Percentiles rank a stretch among this genome's conserved stretches.
These are phyloP conservation scores for Lycophotia porphyrea DNA, from an alignment of 2,888 invertebrate genomes.

Conservation along the genomic window DNA sequence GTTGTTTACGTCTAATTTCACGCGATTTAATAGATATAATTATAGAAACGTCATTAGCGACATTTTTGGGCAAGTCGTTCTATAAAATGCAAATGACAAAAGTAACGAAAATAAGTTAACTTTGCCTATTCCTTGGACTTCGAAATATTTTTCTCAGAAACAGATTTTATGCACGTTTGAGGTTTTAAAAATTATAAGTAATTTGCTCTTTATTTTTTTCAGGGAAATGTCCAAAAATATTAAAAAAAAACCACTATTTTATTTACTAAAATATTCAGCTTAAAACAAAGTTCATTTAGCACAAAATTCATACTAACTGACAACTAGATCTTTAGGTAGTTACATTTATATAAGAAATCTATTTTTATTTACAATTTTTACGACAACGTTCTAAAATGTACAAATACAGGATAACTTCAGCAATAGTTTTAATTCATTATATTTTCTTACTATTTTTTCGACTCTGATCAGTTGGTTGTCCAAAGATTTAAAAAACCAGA, in stretches of 20 bases:
- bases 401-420: slow-evolving; percentile 57
- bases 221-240: slow-evolving; percentile 29
- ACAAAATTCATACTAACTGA: slow-evolving; percentile 63
- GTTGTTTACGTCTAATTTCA: neutral
- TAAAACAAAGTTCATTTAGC: slow-evolving; percentile 51
- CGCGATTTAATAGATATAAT: neutral
- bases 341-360: slow-evolving; percentile 73
- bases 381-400: slow-evolving; percentile 68
- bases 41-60: neutral
- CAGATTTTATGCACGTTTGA: neutral
- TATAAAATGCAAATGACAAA: neutral
- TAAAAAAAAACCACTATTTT: slow-evolving; percentile 5
- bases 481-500: slow-evolving; percentile 25
- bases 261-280: slow-evolving; percentile 30
- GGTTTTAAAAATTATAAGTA: neutral
- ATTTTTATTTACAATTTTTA: slow-evolving; percentile 73
- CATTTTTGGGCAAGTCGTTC: neutral
- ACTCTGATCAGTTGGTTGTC: slow-evolving; percentile 49
- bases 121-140: slow-evolving; percentile 18
- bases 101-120: neutral
- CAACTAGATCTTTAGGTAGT: slow-evolving; percentile 57
- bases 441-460: slow-evolving; percentile 19
- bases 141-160: neutral
- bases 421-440: slow-evolving; percentile 36
- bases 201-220: neutral